These are phyloP conservation scores for Sminthurinus aureus DNA, from an alignment of 2,888 invertebrate species.

Conservation along the genomic window DNA sequence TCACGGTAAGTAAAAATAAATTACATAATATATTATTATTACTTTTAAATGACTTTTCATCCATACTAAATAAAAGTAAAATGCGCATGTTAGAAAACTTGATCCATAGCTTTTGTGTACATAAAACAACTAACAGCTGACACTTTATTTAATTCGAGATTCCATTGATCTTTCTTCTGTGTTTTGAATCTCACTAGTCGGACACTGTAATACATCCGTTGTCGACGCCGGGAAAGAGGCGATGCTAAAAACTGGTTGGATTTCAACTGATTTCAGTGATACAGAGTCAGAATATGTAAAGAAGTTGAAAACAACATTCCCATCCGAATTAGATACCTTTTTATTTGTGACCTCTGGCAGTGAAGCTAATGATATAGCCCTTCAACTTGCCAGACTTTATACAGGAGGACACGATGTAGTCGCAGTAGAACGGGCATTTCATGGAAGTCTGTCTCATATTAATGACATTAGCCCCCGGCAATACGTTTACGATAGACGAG, in stretches of 20 bases:
- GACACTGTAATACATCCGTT: slow-evolving; percentile 66
- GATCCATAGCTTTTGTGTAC: too few species aligned
- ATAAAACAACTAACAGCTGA: too few species aligned
- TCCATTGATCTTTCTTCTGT: not conserved
- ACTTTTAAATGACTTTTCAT: not conserved
- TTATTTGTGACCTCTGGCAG: slow-evolving; percentile 69
- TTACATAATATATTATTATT: not conserved
- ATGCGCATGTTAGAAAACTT: too few species aligned
- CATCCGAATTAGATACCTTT: slow-evolving; percentile 65
- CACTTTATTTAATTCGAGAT: too few species aligned
- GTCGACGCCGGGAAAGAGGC: slow-evolving; percentile 65
- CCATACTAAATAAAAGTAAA: not conserved
- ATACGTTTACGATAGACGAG: not conserved
- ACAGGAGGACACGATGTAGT: slow-evolving; percentile 66
- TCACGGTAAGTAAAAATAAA: slow-evolving; percentile 65
- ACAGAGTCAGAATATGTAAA: slow-evolving; percentile 65
- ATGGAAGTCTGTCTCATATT: slow-evolving; percentile 67
- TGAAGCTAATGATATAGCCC: slow-evolving; percentile 70
- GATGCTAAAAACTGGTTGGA: slow-evolving; percentile 66
- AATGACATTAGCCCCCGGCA: slow-evolving; percentile 60
- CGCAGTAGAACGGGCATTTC: slow-evolving; percentile 67
- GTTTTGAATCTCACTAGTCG: too few species aligned
- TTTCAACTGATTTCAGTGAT: slow-evolving; percentile 66
- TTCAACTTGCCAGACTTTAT: slow-evolving; percentile 67
- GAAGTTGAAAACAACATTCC: slow-evolving; percentile 64